These are phyloP conservation scores for Channa maculata DNA, from an alignment of 2,113 vertebrate species.

Conservation along the genomic window DNA sequence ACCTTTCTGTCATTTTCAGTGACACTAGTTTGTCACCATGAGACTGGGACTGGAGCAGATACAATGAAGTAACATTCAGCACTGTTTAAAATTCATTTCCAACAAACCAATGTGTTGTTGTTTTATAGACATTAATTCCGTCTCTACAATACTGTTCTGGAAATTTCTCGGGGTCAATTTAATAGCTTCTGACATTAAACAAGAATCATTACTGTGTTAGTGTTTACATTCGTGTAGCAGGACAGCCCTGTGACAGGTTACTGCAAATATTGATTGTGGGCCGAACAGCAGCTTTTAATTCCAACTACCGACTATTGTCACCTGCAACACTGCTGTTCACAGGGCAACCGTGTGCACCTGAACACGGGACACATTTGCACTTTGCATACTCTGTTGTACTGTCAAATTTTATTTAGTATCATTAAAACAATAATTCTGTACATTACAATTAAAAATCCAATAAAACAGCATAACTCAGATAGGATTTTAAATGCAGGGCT, in stretches of 20 bases:
- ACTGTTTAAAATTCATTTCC: not conserved
- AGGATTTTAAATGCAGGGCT: not conserved
- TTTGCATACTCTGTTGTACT: not conserved
- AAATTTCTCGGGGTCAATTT: slow-evolving; percentile 16
- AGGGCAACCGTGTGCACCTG: not conserved
- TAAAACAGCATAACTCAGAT: not conserved
- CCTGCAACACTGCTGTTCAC: not conserved
- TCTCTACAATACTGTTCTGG: not conserved
- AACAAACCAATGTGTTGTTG: not conserved
- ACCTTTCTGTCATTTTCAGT: not conserved
- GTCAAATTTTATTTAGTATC: not conserved
- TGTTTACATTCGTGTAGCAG: slow-evolving; percentile 34
- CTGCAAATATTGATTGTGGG: slow-evolving; percentile 54
- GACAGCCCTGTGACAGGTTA: slow-evolving; percentile 15
- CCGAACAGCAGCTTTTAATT: slow-evolving; percentile 28
- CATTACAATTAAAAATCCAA: no score
- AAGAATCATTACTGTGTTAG: slow-evolving; percentile 23
- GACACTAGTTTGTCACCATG: not conserved
- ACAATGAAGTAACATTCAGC: not conserved
- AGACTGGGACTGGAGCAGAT: not conserved
- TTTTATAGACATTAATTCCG: slow-evolving; percentile 10
- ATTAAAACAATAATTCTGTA: no score
- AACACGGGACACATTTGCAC: not conserved
- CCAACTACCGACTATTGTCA: slow-evolving; percentile 38
- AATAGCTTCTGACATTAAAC: slow-evolving; percentile 18